Base-by-base conservation (phyloP, 2,888 invertebrate species). In the Baccha elongata region DNA sequence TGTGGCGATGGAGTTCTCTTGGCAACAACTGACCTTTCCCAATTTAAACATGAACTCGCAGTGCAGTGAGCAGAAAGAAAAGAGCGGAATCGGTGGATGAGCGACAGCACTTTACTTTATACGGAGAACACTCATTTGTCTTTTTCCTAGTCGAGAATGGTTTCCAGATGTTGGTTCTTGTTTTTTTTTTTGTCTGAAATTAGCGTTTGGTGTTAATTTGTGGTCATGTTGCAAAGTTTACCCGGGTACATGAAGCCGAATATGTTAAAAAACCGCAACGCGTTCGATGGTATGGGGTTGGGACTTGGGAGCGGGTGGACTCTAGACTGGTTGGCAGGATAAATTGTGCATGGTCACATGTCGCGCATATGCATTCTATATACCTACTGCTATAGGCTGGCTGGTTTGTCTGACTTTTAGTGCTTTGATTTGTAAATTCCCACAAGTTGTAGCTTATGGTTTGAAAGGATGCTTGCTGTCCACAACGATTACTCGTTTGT, bases 131-230 rank as follows among this genome's bases (percentile, higher is more conserved):
- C 35, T 53, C 7, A n/a, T n/a, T n/a, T n/a, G n/a, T n/a, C n/a
- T n/a, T n/a, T n/a, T n/a, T n/a, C n/a, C n/a, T n/a, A n/a, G n/a
- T n/a, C n/a, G n/a, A n/a, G n/a, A n/a, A n/a, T 17, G 46, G 21
- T 13, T 42, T 29, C 17, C 11, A 50, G 50, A 71, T 67, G 52
- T n/a, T n/a, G n/a, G n/a, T n/a, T n/a, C n/a, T n/a, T 37, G 32
- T 19, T 44, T 37, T 68, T 58, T 48, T 48, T n/a, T n/a, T n/a
- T n/a, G n/a, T n/a, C n/a, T n/a, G n/a, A n/a, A 81, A 71, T 71
- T 65, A 81, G 52, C 75, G 69, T 42, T 71, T 53, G 58, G 71
- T 76, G 81, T 71, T 81, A 81, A 81, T 81, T 76, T 71, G 76
- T 67, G 81, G 80, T 55, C 46, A 48, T 52, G 52, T 58, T 50